Conservation (phyloP, 2,888 invertebrate genomes). For the Cantharis rufa region DNA sequence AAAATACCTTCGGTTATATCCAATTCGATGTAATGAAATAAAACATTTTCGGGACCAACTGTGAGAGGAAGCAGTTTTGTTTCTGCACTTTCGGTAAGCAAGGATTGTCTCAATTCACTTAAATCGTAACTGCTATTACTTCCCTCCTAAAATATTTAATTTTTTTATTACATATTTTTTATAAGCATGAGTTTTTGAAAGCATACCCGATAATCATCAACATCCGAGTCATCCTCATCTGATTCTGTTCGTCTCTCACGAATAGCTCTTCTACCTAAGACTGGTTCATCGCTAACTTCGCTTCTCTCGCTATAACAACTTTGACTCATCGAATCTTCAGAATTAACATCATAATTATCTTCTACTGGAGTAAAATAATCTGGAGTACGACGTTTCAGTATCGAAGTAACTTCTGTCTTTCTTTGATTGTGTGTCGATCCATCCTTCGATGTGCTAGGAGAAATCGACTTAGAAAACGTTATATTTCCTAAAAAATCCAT, state of each 20-base stretch:
- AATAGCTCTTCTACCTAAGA: constrained; percentile 67
- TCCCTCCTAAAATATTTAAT: constrained; percentile 60
- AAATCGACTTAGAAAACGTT: constrained; percentile 28
- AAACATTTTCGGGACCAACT: constrained; percentile 70
- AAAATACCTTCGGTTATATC: constrained; percentile 74
- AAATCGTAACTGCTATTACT: constrained; percentile 68
- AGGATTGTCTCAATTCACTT: constrained; percentile 72
- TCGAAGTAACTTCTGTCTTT: constrained; percentile 60
- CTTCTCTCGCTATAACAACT: constrained; percentile 67
- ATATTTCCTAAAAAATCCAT: constrained; percentile 46
- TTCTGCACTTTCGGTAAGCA: constrained; percentile 72
- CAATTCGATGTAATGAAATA: constrained; percentile 77
- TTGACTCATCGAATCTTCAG: constrained; percentile 73
- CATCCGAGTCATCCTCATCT: constrained; percentile 77
- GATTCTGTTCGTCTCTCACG: constrained; percentile 64
- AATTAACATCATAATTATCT: constrained; percentile 60
- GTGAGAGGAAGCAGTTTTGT: constrained; percentile 65
- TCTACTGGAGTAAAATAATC: constrained; percentile 58
- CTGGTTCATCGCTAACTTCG: constrained; percentile 71
- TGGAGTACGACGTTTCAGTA: constrained; percentile 62
- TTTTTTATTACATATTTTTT: too few relatives aligned
- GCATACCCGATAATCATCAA: constrained; percentile 68
- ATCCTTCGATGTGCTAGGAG: constrained; percentile 26
- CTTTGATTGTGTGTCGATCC: constrained; percentile 52
- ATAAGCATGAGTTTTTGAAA: background rate